Percentiles rank a stretch among this genome's conserved stretches.
Evolutionary conservation across 1,140 invertebrate species (phyloP).

Genomic region (Lerema accius): DNA sequence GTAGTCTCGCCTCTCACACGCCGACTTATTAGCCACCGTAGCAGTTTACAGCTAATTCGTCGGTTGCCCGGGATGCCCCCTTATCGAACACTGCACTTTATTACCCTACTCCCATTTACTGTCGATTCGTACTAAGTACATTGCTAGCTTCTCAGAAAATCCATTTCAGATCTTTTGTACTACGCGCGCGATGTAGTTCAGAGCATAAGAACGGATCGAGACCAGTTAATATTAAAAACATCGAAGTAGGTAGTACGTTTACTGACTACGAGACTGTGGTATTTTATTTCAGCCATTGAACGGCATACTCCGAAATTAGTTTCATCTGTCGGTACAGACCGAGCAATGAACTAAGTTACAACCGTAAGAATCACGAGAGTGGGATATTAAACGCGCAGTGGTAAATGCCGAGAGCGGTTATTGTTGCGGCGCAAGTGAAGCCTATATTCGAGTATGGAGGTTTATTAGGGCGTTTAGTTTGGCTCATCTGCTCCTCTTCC

Average conservation of each 20-base stretch:
- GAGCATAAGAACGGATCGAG: slow-evolving; percentile 10
- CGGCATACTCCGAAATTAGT: neutral
- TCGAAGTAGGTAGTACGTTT: neutral
- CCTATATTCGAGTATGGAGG: slow-evolving; percentile 20
- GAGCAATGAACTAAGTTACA: neutral
- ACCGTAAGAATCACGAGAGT: neutral
- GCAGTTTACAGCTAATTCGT: slow-evolving; percentile 7
- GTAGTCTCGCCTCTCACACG: too few species aligned
- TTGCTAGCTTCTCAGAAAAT: neutral
- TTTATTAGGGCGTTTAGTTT: slow-evolving; percentile 31
- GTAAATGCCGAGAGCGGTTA: slow-evolving; percentile 15
- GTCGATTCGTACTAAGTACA: neutral
- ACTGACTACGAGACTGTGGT: neutral
- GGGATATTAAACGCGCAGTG: slow-evolving; percentile 14
- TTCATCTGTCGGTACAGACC: neutral
- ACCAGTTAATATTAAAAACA: slow-evolving; percentile 2
- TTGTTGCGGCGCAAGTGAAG: slow-evolving; percentile 24
- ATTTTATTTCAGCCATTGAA: neutral
- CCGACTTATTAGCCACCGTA: slow-evolving; percentile 5
- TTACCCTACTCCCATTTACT: neutral
- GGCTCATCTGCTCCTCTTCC: slow-evolving; percentile 24
- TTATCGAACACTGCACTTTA: slow-evolving; percentile 1
- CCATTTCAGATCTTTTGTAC: neutral
- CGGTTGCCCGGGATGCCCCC: neutral
- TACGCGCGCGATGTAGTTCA: slow-evolving; percentile 2